Evolutionary conservation across 2,113 vertebrate genomes (phyloP).

Genomic region (Oreamnos americanus): DNA sequence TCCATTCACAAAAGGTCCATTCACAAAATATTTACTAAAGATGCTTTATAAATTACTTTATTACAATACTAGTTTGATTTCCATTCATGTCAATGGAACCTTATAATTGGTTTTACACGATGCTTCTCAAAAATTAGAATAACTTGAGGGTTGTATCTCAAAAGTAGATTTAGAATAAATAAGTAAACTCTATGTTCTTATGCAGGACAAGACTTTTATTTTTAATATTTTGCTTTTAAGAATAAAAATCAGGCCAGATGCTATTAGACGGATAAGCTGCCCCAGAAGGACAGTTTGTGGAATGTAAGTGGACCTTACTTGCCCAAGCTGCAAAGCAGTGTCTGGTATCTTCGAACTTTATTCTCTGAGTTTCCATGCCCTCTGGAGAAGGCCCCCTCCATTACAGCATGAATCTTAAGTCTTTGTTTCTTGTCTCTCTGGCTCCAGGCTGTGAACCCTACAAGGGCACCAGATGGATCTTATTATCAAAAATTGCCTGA

Average conservation of each 20-base stretch:
- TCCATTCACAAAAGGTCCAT: constrained; percentile 6
- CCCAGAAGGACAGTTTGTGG: not conserved
- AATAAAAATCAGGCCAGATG: constrained; percentile 18
- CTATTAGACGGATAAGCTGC: not conserved
- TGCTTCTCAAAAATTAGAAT: not conserved
- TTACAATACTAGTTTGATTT: not conserved
- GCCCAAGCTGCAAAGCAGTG: not conserved
- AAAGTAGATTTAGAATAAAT: constrained; percentile 15
- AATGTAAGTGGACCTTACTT: not conserved
- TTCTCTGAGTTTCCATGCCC: not conserved
- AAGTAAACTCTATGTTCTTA: not conserved
- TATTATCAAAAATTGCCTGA: not conserved
- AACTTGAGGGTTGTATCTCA: not conserved
- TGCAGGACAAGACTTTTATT: not conserved
- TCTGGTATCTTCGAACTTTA: not conserved
- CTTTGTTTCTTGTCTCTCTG: not conserved
- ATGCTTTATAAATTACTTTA: not conserved
- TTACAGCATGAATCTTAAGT: not conserved
- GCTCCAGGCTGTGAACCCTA: not conserved
- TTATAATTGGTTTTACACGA: not conserved
- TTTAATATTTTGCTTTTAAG: not conserved
- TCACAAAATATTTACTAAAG: constrained; percentile 18
- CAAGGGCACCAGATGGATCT: not conserved
- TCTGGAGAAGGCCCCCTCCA: not conserved
- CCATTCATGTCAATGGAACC: not conserved